Evolutionary conservation across 2,113 vertebrate species (phyloP).

Genomic region (Tragelaphus scriptus): DNA sequence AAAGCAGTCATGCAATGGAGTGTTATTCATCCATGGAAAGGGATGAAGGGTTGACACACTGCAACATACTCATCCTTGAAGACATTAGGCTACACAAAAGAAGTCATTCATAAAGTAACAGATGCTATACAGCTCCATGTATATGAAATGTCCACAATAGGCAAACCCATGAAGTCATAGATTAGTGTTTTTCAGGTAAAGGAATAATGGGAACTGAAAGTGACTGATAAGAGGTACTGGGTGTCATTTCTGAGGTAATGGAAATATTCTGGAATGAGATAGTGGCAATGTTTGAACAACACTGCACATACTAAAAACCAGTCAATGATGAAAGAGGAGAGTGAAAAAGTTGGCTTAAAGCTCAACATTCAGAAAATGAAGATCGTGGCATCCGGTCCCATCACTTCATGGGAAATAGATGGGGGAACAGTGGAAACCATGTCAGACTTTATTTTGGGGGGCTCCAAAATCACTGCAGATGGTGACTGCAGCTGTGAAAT

Average conservation of each 20-base stretch:
- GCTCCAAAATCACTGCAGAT: too few relatives aligned
- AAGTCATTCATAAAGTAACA: not conserved
- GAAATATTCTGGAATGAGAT: constrained; percentile 10
- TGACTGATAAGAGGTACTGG: not conserved
- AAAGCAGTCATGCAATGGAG: not conserved
- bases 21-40: not conserved
- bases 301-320: not conserved
- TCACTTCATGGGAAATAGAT: too few relatives aligned
- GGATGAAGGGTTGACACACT: not conserved
- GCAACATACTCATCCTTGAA: not conserved
- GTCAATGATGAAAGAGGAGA: not conserved
- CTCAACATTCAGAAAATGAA: too few relatives aligned
- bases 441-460: too few relatives aligned
- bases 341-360: too few relatives aligned
- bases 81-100: not conserved
- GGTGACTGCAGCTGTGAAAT: too few relatives aligned
- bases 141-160: not conserved
- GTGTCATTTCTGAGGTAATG: not conserved
- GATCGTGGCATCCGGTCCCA: too few relatives aligned
- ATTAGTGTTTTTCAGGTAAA: not conserved
- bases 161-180: not conserved
- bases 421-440: too few relatives aligned
- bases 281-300: not conserved
- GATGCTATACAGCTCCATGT: not conserved
- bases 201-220: not conserved